Evolutionary conservation across 2,797 vertebrate species (phyloP).

Genomic region (Calcarius lapponicus): DNA sequence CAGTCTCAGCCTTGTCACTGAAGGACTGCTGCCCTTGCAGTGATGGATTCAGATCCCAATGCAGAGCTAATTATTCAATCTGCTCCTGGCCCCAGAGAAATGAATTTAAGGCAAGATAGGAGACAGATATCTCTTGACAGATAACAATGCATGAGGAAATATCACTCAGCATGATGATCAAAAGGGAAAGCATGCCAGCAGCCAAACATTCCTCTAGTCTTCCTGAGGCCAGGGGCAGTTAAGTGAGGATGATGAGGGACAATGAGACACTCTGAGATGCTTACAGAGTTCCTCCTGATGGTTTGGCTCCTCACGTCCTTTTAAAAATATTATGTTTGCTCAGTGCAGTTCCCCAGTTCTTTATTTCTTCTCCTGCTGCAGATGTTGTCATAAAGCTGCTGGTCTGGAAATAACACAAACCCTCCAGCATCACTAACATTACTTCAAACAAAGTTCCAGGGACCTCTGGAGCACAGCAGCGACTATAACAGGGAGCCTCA

Average conservation of each 20-base stretch:
- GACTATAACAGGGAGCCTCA: neutral
- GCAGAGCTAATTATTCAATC: neutral
- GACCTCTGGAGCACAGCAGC: neutral
- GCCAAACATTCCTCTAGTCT: neutral
- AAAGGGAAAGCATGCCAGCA: neutral
- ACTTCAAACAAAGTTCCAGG: neutral
- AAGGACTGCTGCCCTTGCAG: neutral
- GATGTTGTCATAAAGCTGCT: neutral
- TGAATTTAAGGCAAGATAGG: neutral
- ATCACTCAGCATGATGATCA: neutral
- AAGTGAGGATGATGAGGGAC: neutral
- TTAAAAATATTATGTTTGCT: neutral
- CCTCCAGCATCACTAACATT: neutral
- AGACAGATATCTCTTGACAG: neutral
- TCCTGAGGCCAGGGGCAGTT: neutral
- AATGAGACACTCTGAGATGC: neutral
- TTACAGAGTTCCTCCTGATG: neutral
- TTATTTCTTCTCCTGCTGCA: neutral
- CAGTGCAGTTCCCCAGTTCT: neutral
- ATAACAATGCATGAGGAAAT: neutral
- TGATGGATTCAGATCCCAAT: neutral
- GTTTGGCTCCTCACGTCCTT: neutral
- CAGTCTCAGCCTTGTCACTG: neutral
- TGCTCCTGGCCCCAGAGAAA: neutral
- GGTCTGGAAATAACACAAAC: neutral